A percentile compares a stretch with the other conserved stretches of the same genome.
Evolutionary conservation across 2,888 invertebrate species (phyloP).

Genomic region (Lasioglossum malachurum): DNA sequence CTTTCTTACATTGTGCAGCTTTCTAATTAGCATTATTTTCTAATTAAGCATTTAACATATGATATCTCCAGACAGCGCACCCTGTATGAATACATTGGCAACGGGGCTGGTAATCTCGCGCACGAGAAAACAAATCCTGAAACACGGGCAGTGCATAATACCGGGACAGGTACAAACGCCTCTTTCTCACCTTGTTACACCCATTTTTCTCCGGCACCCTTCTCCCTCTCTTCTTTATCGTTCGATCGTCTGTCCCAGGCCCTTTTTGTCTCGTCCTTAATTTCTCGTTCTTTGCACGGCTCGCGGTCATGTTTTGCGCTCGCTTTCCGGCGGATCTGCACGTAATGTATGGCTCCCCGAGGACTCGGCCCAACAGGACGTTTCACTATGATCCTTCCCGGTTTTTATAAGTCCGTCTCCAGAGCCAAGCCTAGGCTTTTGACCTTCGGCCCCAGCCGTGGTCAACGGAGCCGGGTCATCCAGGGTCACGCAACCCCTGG

Average conservation of each 20-base stretch:
- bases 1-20: no score
- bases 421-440: slow-evolving; percentile 31
- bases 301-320: slow-evolving; percentile 6
- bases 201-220: not conserved
- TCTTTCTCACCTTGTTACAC: not conserved
- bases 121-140: no score
- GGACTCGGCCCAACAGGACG: slow-evolving; percentile 28
- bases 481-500: slow-evolving; percentile 22
- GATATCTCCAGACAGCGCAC: no score
- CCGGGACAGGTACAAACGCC: not conserved
- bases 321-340: slow-evolving; percentile 39
- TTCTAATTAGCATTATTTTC: no score
- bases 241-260: slow-evolving; percentile 2
- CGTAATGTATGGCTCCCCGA: slow-evolving; percentile 41
- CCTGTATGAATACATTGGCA: no score
- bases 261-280: not conserved
- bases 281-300: not conserved
- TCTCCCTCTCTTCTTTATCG: slow-evolving; percentile 15
- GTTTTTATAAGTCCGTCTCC: slow-evolving; percentile 32
- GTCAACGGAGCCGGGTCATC: slow-evolving; percentile 26
- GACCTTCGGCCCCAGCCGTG: slow-evolving; percentile 38
- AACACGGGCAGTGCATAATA: no score
- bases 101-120: no score
- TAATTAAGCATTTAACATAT: no score
- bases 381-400: slow-evolving; percentile 15